Evolutionary conservation across 2,888 invertebrate genomes (phyloP), one percentile per base, ranked within the genome.

Genomic region (Lycia hirtaria): DNA sequence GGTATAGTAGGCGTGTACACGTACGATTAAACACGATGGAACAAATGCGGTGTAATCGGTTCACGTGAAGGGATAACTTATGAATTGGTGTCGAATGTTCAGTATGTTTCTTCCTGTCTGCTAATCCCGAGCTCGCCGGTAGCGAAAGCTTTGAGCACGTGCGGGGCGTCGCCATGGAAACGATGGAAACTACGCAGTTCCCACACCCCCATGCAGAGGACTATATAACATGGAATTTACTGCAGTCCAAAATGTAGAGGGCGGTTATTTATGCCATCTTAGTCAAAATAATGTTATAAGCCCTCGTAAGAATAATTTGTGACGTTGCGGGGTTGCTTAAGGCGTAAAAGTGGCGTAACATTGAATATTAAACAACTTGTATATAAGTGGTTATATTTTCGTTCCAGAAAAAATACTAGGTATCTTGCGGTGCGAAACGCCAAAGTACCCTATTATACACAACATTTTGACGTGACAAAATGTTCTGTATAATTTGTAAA

Each of bases 101-200:
- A 38, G 51, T 62, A 45, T 56, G 56, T 52, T 74, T 47, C 35
- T 32, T 49, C 30, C 68, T 75, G 78, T 75, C 76, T 74, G 76
- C 81, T 82, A 83, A 87, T 83, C 84, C 78, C 67, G 68, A 77
- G 72, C 79, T 73, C 74, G 76, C 73, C 75, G 76, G 69, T 75
- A 80, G 76, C 73, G 67, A 78, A 80, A 80, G 73, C 72, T 67
- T 56, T 61, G 72, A 69, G 70, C 78, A 85, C 80, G 83, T 85
- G 86, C 86, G 78, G 87, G 88, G 88, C 78, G 90, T 92, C 80
- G 78, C 80, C 80, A 90, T 89, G 79, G 81, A 78, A 87, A 92
- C 90, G 54, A 74, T 77, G 85, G 84, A 88, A 88, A 88, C 84
- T 88, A 83, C 89, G 85, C 80, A 83, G 78, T 88, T 87, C 73